Base-by-base conservation (phyloP, 2,797 vertebrate genomes). In the Merluccius polli region DNA sequence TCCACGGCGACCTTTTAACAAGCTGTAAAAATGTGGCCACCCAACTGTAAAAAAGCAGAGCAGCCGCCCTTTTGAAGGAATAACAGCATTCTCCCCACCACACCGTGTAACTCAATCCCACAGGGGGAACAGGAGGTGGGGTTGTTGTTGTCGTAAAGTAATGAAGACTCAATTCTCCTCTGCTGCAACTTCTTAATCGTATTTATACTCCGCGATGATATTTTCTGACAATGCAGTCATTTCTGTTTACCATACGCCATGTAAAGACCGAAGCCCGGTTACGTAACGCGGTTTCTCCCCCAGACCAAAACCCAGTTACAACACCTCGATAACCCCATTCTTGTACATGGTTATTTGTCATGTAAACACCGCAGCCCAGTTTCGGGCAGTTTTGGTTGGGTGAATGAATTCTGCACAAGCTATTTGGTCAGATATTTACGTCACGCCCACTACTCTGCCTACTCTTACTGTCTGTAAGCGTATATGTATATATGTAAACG, bases 1-100 rank as follows among this genome's bases (percentile, higher is more conserved):
- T 24, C 59, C 83, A 81, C 87, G 82, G 78, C 89, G 82, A 78
- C 84, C 68, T 80, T 77, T 78, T 89, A 88, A 91, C 89, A 83
- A 90, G 86, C 84, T 85, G 80, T 68, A 11, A 65, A n/a, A 65
- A 27, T 27, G 59, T 65, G 24, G 80, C 65, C 77, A 4, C 71
- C 74, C 70, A 77, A 80, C 73, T 83, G 82, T 84, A 81, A 79
- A 85, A 82, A 77, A 81, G 79, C 38, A 41, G 6, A 4, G 38
- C 11, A 12, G 38, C 33, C 8, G 31, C 76, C 77, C 74, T 82
- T 87, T 75, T 83, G 72, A 81, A 75, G 82, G 79, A 87, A 88
- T 89, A 78, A 82, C 70, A 32, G 72, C 78, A 74, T 73, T 74
- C 78, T 76, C 59, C 70, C 75, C 73, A 10, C 13, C 59, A 24